Conservation (phyloP, 2,113 vertebrate genomes). For the Caranx melampygus region DNA sequence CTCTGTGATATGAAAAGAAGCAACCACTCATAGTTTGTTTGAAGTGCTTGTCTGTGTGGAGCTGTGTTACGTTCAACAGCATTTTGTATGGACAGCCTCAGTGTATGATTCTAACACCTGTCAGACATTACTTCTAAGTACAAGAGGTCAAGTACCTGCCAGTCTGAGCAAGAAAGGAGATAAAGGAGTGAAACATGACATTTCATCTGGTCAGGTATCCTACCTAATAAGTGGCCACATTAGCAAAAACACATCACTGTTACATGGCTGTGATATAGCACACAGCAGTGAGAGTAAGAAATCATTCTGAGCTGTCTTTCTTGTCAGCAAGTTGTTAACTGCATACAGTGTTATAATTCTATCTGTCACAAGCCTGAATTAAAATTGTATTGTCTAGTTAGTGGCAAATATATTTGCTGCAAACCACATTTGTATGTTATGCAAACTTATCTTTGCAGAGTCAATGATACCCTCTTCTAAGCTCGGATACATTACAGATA, state of each 20-base stretch:
- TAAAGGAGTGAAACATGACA: conserved; percentile 29
- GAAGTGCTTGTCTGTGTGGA: conserved; percentile 65
- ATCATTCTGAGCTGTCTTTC: not conserved
- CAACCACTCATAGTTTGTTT: conserved; percentile 78
- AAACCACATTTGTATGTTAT: conserved; percentile 16
- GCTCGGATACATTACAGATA: not conserved
- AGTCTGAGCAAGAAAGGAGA: conserved; percentile 36
- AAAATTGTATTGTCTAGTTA: not conserved
- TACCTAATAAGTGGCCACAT: conserved; percentile 28
- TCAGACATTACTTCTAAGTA: conserved; percentile 61
- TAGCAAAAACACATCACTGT: conserved; percentile 13
- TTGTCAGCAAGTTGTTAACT: not conserved
- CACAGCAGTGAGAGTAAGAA: not conserved
- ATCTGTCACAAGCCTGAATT: conserved; percentile 2
- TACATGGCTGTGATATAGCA: conserved; percentile 1
- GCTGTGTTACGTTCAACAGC: conserved; percentile 57
- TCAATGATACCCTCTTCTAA: not conserved
- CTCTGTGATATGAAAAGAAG: conserved; percentile 77
- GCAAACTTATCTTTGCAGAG: not conserved
- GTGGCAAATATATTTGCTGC: conserved; percentile 9
- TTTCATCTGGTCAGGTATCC: conserved; percentile 22
- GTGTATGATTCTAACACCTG: conserved; percentile 65
- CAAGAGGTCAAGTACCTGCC: conserved; percentile 56
- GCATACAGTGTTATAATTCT: not conserved
- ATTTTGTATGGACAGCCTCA: conserved; percentile 54